Evolutionary conservation across 2,888 invertebrate species (phyloP).

Genomic region (Lepidochrysops patricia): DNA sequence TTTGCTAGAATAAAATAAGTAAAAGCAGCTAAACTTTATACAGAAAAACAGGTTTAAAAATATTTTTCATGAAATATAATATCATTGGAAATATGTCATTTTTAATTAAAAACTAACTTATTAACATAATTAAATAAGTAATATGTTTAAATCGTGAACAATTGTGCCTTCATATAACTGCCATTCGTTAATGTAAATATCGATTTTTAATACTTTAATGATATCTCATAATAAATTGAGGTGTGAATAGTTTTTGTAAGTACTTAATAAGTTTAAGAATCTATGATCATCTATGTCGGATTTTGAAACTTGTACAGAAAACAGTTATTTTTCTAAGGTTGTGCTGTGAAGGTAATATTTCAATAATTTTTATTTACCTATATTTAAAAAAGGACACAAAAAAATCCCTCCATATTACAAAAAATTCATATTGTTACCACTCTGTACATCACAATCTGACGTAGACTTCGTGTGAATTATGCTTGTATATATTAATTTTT

Average conservation of each 20-base stretch:
- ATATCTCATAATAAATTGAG: constrained; percentile 20
- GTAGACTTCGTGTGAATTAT: background rate
- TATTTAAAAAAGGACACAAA: background rate
- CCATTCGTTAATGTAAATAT: constrained; percentile 67
- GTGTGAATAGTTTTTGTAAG: constrained; percentile 22
- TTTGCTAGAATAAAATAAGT: background rate
- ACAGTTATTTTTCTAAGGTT: background rate
- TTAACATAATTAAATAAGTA: background rate
- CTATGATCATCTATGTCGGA: background rate
- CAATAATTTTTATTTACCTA: background rate
- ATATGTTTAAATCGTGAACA: constrained; percentile 1
- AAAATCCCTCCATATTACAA: too few species aligned
- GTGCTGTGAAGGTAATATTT: background rate
- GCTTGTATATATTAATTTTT: constrained; percentile 16
- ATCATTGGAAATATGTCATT: background rate
- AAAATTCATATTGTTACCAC: background rate
- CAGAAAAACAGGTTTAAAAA: too few species aligned
- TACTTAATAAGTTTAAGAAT: constrained; percentile 36
- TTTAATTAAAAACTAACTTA: background rate
- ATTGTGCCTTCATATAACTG: constrained; percentile 63
- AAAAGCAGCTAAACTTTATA: background rate
- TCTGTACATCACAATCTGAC: constrained; percentile 1
- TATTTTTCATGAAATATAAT: background rate
- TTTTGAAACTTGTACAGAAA: background rate
- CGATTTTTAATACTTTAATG: constrained; percentile 33